phyloP scores from a whole-genome alignment of 2,888 invertebrate genomes.

The Temnothorax ravouxi region DNA sequence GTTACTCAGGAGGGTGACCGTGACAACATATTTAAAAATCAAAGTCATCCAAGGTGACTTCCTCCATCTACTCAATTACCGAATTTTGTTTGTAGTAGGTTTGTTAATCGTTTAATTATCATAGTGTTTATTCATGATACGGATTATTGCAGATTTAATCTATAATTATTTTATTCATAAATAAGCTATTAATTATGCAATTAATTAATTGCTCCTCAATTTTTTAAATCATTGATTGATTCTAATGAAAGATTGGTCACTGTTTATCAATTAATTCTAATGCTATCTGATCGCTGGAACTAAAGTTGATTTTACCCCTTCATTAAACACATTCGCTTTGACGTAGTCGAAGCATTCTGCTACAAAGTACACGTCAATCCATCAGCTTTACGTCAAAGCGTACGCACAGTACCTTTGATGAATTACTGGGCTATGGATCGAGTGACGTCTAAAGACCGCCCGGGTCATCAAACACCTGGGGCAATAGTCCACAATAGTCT shows the following conservation, averaged over 20 bases:
- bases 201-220: constrained; percentile 22
- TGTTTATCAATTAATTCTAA: background rate
- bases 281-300: constrained; percentile 20
- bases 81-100: background rate
- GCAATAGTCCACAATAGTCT: constrained; percentile 56
- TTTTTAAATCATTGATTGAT: no score
- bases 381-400: constrained; percentile 55
- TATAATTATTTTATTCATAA: constrained; percentile 27
- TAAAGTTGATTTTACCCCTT: constrained; percentile 25
- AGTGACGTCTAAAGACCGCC: constrained; percentile 54
- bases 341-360: constrained; percentile 18
- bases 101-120: background rate
- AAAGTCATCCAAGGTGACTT: no score
- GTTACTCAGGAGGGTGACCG: no score
- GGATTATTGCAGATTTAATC: constrained; percentile 18
- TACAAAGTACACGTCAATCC: constrained; percentile 48
- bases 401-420: constrained; percentile 55
- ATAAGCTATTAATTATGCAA: background rate
- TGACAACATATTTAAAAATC: no score
- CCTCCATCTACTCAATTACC: no score
- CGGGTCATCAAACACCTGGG: constrained; percentile 55
- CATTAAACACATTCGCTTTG: background rate
- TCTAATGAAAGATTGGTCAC: no score
- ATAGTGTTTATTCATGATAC: background rate
- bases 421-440: constrained; percentile 53